Evolutionary conservation across 92 coral and sea anemone genomes (phyloP), one percentile per base, ranked within the genome.

Genomic region (Bergia puertoricense): DNA sequence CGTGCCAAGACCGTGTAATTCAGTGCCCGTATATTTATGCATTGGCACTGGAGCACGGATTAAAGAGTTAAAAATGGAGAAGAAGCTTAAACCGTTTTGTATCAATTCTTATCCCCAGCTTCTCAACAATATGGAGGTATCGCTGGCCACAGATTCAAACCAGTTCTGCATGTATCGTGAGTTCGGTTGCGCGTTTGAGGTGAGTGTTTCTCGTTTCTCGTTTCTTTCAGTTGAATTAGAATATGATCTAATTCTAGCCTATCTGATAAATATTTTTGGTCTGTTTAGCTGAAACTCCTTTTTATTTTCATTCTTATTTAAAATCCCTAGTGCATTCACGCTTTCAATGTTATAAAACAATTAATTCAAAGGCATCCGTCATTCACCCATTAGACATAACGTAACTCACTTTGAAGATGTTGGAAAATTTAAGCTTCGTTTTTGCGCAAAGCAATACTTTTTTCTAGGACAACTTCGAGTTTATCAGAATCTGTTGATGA

Each of bases 111-210:
- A 11, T 82, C 81, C 81, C 8, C 88, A 95, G 98, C 92, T 95
- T 46, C 87, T 95, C 36, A 89, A 88, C 76, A 94, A 93, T 41
- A 90, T 95, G 65, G 94, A 90, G 83, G 92, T 91, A 45, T 92
- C 94, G 15, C 56, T 82, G 79, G 90, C 91, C 20, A 83, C 94
- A 16, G 92, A 91, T 54, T 90, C 94, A 9, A 88, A 88, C 43
- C 95, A 93, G 14, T 83, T 56, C 2, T 95, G 98, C 45, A 51
- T 92, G 44, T 94, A 93, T 85, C 91, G 92, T 51, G 94, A 88
- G 62, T 83, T 97, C 30, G 99, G 99, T 8, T 97, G 99, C 83
- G 80, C 94, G 8, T 97, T 92, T 85, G 94, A 97, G 98, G 99
- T 97, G 81, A 77, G 90, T 22, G 5, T 42, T 62, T 62, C 20